A percentile compares a stretch with the other conserved stretches of the same genome.
Conservation (phyloP, 2,113 vertebrate genomes). For the Mystacornis crossleyi region DNA sequence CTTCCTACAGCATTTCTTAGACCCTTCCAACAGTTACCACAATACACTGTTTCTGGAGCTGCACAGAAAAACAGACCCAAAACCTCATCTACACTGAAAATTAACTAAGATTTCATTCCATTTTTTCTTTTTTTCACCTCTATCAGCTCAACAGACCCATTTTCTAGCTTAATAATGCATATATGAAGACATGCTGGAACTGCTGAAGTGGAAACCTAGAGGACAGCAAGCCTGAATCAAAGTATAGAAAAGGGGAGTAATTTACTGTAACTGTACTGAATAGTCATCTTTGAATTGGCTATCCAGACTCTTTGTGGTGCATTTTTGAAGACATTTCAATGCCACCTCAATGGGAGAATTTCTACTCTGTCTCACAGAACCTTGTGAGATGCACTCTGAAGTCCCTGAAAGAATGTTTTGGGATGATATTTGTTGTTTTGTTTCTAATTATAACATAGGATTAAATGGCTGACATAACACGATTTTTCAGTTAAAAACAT, state of each 20-base stretch:
- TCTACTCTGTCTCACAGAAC: neutral
- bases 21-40: neutral
- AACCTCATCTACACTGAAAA: neutral
- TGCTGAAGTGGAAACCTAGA: neutral
- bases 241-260: neutral
- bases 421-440: neutral
- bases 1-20: neutral
- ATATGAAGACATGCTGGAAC: neutral
- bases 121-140: neutral
- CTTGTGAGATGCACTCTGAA: neutral
- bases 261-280: neutral
- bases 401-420: neutral
- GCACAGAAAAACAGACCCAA: neutral
- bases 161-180: neutral
- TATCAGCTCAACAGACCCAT: neutral
- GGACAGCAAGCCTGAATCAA: neutral
- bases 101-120: fast-evolving
- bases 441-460: neutral
- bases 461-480: neutral
- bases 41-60: neutral
- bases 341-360: neutral
- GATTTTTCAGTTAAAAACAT: neutral
- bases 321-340: neutral
- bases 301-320: neutral
- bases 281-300: neutral